Percentiles rank a stretch among this genome's conserved stretches.
Conservation (phyloP, 2,888 invertebrate genomes). For the Eilema sororculum region DNA sequence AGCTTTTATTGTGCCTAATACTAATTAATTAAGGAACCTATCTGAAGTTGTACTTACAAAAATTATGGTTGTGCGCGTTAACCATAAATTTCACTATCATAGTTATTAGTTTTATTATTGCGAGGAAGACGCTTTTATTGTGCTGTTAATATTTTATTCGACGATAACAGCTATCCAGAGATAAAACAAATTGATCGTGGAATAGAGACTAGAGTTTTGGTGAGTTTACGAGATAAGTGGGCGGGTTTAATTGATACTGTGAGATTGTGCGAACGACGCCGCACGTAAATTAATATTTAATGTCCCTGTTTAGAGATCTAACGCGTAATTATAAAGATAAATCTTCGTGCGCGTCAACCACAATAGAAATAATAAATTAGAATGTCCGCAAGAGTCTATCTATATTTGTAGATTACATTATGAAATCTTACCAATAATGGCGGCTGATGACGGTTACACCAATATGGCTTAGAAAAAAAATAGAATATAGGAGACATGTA, state of each 20-base stretch:
- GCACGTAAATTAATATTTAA: conserved; percentile 77
- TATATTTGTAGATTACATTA: not conserved
- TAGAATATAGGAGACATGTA: not conserved
- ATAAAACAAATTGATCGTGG: conserved; percentile 84
- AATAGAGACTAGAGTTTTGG: conserved; percentile 67
- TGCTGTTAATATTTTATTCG: conserved; percentile 85
- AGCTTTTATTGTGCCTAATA: not conserved
- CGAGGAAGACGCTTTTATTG: conserved; percentile 77
- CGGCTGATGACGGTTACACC: not conserved
- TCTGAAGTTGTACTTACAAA: conserved; percentile 22
- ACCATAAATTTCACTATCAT: conserved; percentile 71
- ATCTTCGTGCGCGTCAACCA: conserved; percentile 44
- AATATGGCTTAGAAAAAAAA: not conserved
- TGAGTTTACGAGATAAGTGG: conserved; percentile 77
- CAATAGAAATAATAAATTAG: conserved; percentile 40
- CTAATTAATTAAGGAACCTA: conserved; percentile 9
- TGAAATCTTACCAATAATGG: not conserved
- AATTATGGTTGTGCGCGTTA: conserved; percentile 50
- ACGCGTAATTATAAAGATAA: conserved; percentile 70
- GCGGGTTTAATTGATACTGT: conserved; percentile 77
- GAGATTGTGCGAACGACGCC: conserved; percentile 76
- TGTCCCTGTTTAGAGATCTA: conserved; percentile 65
- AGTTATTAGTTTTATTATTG: conserved; percentile 81
- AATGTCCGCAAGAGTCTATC: conserved; percentile 22
- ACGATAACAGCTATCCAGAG: conserved; percentile 76